Evolutionary conservation across 2,888 invertebrate species (phyloP).

Genomic region (Uropetala carovei): DNA sequence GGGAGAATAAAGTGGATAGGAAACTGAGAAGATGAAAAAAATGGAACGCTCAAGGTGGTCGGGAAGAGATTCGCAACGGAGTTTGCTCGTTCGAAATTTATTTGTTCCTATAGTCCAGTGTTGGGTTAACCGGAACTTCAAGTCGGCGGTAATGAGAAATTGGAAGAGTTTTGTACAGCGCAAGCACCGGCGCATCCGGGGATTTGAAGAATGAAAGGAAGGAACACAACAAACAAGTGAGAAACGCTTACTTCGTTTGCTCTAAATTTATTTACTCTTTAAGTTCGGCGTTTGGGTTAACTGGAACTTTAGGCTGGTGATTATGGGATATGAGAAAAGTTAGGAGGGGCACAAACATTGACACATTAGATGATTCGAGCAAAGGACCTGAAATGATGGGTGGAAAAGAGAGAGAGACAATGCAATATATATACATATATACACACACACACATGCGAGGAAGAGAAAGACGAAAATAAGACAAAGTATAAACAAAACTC

Average conservation of each 20-base stretch:
- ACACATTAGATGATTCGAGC: background rate
- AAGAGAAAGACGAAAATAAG: background rate
- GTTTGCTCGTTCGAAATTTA: background rate
- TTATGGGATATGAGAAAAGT: slow-evolving; percentile 11
- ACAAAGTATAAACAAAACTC: background rate
- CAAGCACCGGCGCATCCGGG: background rate
- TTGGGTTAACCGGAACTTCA: background rate
- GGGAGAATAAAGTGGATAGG: background rate
- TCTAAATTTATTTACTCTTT: background rate
- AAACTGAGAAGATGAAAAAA: background rate
- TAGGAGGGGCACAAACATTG: background rate
- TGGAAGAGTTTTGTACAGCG: background rate
- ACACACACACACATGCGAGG: background rate
- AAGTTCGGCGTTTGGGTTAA: background rate
- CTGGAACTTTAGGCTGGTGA: background rate
- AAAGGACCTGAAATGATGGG: background rate
- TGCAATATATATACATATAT: background rate
- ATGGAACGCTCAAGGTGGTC: background rate
- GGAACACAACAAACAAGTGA: background rate
- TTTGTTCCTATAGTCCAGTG: background rate
- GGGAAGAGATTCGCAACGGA: background rate
- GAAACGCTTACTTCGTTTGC: background rate
- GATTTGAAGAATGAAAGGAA: slow-evolving; percentile 16
- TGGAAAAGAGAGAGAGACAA: background rate
- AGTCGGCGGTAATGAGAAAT: background rate